Evolutionary conservation across 1,140 invertebrate genomes (phyloP), one percentile per base, ranked within the genome.

Genomic region (Drosophila teissieri): DNA sequence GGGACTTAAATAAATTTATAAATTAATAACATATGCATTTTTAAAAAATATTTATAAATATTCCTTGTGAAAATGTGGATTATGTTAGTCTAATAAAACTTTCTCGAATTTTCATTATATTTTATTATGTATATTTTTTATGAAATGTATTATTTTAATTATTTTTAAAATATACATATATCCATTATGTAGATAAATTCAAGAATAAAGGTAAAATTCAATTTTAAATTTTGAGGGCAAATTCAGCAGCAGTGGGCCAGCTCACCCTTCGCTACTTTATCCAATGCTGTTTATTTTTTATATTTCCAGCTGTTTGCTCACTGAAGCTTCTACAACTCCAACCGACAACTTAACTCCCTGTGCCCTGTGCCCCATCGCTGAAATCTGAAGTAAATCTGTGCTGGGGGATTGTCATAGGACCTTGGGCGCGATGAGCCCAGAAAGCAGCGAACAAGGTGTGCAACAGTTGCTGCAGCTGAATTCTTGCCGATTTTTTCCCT

Each of bases 271-370:
- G 46, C 6, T 14, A 3, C 19, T 3, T 19, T 60, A 60, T 60
- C 72, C 53, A 72, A 76, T 60, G 72, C 27, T 17, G 48, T 63
- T 64, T 60, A 51, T 39, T 54, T 51, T 61, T 48, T 10, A 34
- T 40, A 61, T 61, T 68, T 55, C 58, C 56, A 74, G 70, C 70
- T 74, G 64, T 69, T 74, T 69, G 46, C 44, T 65, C 56, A 53
- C 48, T 48, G 46, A 48, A 40, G 55, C 57, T 17, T 7, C n/a
- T n/a, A n/a, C 19, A 24, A 45, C 40, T 45, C 7, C 55, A 19
- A 45, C 17, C 2, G 4, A 31, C 22, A 15, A 15, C 34, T 31
- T 11, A 22, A n/a, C 56, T 27, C 12, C 42, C 40, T 14, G 24
- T 19, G 48, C 27, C 54, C 19, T 19, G 19, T 19, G 1, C 19